Conservation (phyloP, 2,888 invertebrate genomes). For the Eristalinus aeneus region DNA sequence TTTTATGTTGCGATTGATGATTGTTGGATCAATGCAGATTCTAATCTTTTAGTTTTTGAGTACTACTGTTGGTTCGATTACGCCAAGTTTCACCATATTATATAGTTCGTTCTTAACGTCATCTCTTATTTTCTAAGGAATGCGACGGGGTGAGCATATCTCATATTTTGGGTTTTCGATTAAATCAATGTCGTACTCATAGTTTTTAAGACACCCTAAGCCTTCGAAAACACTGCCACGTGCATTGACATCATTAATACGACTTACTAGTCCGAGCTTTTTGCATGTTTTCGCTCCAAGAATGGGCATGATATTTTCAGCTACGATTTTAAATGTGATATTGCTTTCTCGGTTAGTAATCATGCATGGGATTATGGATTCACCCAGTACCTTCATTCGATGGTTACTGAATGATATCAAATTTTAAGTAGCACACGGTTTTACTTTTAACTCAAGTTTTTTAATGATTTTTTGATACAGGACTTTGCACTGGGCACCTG, state of each 20-base stretch:
- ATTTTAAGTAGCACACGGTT: not conserved
- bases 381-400: constrained; percentile 11
- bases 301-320: constrained; percentile 20
- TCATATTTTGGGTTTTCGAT: no score
- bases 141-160: constrained; percentile 32
- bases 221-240: not conserved
- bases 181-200: constrained; percentile 44
- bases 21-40: constrained; percentile 1
- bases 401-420: constrained; percentile 17
- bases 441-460: not conserved
- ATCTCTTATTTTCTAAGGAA: constrained; percentile 34
- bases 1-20: not conserved
- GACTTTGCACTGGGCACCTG: not conserved
- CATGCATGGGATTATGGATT: constrained; percentile 11
- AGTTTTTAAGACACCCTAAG: constrained; percentile 50
- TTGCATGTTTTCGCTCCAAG: constrained; percentile 14
- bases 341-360: not conserved
- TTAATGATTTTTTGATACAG: not conserved
- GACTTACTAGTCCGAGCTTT: no score
- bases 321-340: constrained; percentile 7
- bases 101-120: constrained; percentile 42
- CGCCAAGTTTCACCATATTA: constrained; percentile 7
- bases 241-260: not conserved
- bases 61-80: not conserved
- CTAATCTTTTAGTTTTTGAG: constrained; percentile 10